Percentiles rank a stretch among this genome's conserved stretches.
phyloP scores from a whole-genome alignment of 2,113 vertebrate species.

The Sinocyclocheilus maitianheensis region DNA sequence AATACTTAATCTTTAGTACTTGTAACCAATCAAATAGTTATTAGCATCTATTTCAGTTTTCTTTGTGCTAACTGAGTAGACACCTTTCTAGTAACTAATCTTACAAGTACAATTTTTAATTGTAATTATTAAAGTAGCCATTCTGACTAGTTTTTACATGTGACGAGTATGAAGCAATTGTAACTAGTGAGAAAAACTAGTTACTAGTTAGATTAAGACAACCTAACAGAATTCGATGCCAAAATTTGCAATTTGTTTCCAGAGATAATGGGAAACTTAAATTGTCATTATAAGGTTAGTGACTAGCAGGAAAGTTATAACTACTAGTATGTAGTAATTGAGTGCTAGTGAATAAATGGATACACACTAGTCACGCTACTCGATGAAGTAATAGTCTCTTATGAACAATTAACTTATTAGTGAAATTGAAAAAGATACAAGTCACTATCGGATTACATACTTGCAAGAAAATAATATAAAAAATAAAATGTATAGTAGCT shows the following conservation, averaged over 20 bases:
- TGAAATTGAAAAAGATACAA: neutral
- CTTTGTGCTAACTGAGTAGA: neutral
- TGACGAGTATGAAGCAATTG: no score
- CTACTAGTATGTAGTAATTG: neutral
- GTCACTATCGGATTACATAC: neutral
- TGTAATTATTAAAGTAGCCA: neutral
- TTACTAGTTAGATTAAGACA: neutral
- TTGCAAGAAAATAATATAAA: neutral
- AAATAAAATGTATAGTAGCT: neutral
- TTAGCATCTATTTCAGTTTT: neutral
- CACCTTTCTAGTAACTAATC: neutral
- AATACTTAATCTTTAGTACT: neutral
- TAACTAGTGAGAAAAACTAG: neutral
- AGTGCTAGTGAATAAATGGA: neutral
- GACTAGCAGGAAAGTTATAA: neutral
- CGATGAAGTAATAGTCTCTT: neutral
- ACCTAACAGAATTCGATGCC: neutral
- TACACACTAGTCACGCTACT: neutral
- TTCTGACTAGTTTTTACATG: neutral
- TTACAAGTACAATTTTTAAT: neutral
- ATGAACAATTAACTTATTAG: neutral
- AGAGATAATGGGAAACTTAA: neutral
- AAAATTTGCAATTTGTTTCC: neutral
- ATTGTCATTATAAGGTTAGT: neutral
- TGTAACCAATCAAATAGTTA: neutral